These are phyloP conservation scores for Hydropotes inermis DNA, from an alignment of 2,113 vertebrate species.

Conservation along the genomic window DNA sequence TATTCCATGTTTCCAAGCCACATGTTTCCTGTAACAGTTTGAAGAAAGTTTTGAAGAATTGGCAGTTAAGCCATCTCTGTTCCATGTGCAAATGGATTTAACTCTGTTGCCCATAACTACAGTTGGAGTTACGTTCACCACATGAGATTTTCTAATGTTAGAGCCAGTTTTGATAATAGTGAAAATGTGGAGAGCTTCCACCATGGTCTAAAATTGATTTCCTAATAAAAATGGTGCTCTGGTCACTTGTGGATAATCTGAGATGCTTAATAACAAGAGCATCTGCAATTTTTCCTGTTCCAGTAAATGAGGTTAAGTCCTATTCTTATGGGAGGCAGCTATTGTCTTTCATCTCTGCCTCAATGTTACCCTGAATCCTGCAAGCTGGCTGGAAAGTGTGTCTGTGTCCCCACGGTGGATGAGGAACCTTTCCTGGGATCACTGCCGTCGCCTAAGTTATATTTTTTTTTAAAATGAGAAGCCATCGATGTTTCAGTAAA, in stretches of 20 bases:
- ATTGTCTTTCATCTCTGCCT: not conserved
- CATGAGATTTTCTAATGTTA: not conserved
- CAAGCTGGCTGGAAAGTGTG: not conserved
- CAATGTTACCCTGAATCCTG: not conserved
- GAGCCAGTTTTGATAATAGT: not conserved
- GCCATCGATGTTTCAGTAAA: not conserved
- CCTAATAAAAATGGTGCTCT: not conserved
- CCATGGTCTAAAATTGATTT: not conserved
- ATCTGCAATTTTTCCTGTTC: not conserved
- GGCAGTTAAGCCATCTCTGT: not conserved
- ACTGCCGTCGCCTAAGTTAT: not conserved
- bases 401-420: not conserved
- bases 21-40: not conserved
- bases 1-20: not conserved
- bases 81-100: not conserved
- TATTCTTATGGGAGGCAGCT: not conserved
- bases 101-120: not conserved
- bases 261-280: not conserved
- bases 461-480: not conserved
- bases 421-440: not conserved
- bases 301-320: not conserved
- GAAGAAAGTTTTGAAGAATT: not conserved
- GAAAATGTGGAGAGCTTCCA: not conserved
- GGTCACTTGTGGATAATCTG: not conserved
- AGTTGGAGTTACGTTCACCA: not conserved